Evolutionary conservation across 2,113 vertebrate genomes (phyloP).

Genomic region (Coturnix japonica): DNA sequence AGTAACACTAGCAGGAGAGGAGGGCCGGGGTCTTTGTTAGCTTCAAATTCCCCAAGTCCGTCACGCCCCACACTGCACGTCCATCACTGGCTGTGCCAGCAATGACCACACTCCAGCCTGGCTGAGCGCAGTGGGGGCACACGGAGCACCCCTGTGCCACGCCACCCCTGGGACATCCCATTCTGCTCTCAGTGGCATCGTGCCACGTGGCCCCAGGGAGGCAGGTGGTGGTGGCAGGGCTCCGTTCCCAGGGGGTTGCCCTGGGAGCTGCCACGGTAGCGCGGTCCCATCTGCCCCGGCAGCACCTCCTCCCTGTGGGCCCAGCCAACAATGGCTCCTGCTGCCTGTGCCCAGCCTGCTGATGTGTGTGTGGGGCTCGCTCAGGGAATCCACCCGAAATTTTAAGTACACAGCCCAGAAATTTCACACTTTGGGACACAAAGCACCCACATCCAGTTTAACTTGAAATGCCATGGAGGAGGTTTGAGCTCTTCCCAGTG

Average conservation of each 20-base stretch:
- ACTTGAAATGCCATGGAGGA: rapidly evolving
- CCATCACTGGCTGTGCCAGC: rapidly evolving
- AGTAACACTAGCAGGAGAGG: background rate
- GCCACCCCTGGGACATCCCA: background rate
- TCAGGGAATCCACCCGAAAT: background rate
- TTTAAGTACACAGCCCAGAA: background rate
- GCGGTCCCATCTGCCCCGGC: constrained; percentile 60
- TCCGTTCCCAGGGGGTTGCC: background rate
- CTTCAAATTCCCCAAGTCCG: background rate
- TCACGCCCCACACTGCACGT: background rate
- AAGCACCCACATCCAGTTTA: background rate
- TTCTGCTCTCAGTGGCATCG: background rate
- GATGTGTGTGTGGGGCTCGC: constrained; percentile 30
- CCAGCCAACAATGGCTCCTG: constrained; percentile 47
- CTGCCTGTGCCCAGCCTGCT: background rate
- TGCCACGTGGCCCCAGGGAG: background rate
- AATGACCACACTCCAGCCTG: no score
- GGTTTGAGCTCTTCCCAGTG: background rate
- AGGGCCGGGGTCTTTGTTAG: background rate
- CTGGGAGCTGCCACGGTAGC: constrained; percentile 24
- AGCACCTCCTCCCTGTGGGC: constrained; percentile 25
- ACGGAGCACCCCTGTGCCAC: background rate
- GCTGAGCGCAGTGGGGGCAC: background rate
- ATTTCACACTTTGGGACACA: background rate
- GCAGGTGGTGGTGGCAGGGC: constrained; percentile 31